Base-by-base conservation (phyloP, 2,113 vertebrate species). In the Heterochromis multidens region DNA sequence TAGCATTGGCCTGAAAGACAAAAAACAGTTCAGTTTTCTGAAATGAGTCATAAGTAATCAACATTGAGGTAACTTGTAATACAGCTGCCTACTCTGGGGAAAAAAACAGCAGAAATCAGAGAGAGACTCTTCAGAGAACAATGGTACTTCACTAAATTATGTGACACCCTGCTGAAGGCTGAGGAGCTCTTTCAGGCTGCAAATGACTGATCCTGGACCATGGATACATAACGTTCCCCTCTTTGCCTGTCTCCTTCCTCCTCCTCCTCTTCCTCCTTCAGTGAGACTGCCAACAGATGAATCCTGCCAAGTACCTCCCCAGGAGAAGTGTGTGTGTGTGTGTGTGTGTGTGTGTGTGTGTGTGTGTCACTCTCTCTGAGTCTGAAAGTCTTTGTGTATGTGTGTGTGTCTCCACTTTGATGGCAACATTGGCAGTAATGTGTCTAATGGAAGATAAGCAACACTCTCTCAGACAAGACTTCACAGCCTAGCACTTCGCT, bases 391-490 rank as follows among this genome's bases (percentile, higher is more conserved):
- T 76, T 49, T 87, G 54, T 13, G 31, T 74, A 33, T 70, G 67
- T 74, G 81, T 87, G 79, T 78, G 83, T 83, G 59, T 87, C 65
- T 90, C 60, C 86, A 77, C 84, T 84, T 92, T 92, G 88, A 94
- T 90, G 89, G 92, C 86, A 91, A 88, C 77, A 12, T 78, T 93
- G 89, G 92, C 92, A 89, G 86, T 93, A 93, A 95, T 94, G 92
- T 92, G 94, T 92, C 91, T 93, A 91, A 95, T 92, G 83, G 93
- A 91, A 94, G 93, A 94, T 94, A 94, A 95, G 93, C 92, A 91
- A 90, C 87, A 84, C 87, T 89, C 90, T 86, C 82, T 80, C 77
- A 86, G 84, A 92, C 81, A 79, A 87, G 91, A 88, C 84, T 93
- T 90, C 84, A 80, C 83, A 89, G 86, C 86, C 83, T 88, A 92